These are phyloP conservation scores for Cladopsammia gracilis DNA, from an alignment of 64 coral and sea anemone species.

Conservation along the genomic window DNA sequence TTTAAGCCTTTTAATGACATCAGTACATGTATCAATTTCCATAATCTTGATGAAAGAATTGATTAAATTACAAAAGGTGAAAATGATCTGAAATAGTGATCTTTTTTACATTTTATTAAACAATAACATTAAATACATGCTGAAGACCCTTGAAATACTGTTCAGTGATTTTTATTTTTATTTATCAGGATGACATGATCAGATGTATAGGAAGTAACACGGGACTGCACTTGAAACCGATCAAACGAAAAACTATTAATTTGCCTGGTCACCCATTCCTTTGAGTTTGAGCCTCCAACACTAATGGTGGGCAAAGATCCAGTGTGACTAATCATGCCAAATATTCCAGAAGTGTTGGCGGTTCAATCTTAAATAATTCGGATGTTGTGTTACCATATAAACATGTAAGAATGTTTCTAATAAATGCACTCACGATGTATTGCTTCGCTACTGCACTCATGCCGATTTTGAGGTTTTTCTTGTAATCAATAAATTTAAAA, in stretches of 20 bases:
- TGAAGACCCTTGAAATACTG: not conserved
- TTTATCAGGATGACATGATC: not conserved
- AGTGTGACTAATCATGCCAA: slow-evolving; percentile 1
- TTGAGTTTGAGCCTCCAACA: not conserved
- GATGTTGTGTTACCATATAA: not conserved
- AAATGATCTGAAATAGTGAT: not conserved
- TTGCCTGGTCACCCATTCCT: not conserved
- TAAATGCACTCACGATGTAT: not conserved
- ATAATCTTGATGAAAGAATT: not conserved
- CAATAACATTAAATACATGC: not conserved
- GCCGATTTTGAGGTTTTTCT: slow-evolving; percentile 49
- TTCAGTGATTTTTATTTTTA: too few relatives aligned
- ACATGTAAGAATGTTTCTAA: not conserved
- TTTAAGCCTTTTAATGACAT: too few relatives aligned
- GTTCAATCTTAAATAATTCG: not conserved
- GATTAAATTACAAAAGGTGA: not conserved
- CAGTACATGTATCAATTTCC: not conserved
- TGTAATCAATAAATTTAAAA: slow-evolving; percentile 34
- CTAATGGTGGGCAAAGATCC: not conserved
- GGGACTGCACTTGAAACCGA: not conserved
- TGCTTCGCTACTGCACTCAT: slow-evolving; percentile 35
- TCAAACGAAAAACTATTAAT: not conserved
- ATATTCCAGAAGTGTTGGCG: not conserved
- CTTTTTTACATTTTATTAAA: not conserved
- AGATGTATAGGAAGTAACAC: not conserved